Evolutionary conservation across 2,888 invertebrate species (phyloP).

Genomic region (Maniola hyperantus): DNA sequence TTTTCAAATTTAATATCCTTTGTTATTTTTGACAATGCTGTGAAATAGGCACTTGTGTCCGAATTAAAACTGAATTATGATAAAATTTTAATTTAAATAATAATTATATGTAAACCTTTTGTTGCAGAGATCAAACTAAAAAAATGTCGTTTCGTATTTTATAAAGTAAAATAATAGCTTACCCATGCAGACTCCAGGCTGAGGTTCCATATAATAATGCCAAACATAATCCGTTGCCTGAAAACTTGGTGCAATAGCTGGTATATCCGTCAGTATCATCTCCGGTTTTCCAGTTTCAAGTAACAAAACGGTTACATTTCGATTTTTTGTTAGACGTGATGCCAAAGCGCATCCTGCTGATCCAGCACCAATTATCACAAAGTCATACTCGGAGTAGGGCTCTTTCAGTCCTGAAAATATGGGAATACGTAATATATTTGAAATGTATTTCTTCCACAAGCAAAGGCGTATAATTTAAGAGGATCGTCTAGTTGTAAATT

Average conservation of each 20-base stretch:
- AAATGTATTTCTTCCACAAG: background rate
- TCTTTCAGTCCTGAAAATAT: constrained; percentile 59
- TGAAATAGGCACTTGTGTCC: no score
- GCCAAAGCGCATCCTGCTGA: constrained; percentile 79
- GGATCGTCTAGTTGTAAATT: no score
- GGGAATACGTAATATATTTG: background rate
- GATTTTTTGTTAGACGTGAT: constrained; percentile 72
- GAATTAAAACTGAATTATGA: no score
- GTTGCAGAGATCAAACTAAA: no score
- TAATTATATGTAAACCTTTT: no score
- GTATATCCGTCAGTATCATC: constrained; percentile 68
- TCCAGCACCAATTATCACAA: constrained; percentile 81
- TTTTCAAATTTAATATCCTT: no score
- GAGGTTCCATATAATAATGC: constrained; percentile 82
- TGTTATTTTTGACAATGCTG: no score
- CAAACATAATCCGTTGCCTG: constrained; percentile 72
- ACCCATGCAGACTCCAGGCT: constrained; percentile 78
- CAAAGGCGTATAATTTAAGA: background rate
- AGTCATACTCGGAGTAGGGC: constrained; percentile 70
- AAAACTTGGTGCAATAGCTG: constrained; percentile 66
- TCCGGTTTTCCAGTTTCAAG: constrained; percentile 78
- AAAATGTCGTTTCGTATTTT: background rate
- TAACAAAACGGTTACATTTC: constrained; percentile 70
- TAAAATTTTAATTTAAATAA: no score
- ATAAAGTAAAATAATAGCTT: constrained; percentile 32